A percentile compares a stretch with the other conserved stretches of the same genome.
phyloP scores from a whole-genome alignment of 2,888 invertebrate genomes.

The Parascotia fuliginaria region DNA sequence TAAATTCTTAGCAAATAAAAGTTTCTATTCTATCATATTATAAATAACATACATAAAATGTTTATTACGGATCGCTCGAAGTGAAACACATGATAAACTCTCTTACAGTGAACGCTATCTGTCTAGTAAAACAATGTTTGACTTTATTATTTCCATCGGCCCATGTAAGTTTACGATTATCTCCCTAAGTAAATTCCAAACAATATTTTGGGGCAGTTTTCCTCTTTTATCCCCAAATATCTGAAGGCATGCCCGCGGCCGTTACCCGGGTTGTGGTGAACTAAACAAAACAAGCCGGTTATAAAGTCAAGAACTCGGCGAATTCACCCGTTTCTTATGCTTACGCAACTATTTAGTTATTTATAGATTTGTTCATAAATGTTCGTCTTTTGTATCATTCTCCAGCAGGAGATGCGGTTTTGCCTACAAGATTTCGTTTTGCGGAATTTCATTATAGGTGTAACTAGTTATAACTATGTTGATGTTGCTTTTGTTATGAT shows the following conservation, averaged over 20 bases:
- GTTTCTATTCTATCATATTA: no score
- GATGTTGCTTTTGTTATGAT: background rate
- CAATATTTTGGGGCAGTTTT: slow-evolving; percentile 33
- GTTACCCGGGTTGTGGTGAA: slow-evolving; percentile 30
- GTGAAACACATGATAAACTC: no score
- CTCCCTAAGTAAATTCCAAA: slow-evolving; percentile 14
- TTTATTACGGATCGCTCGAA: no score
- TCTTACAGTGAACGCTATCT: background rate
- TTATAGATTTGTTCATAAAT: slow-evolving; percentile 41
- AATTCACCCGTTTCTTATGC: slow-evolving; percentile 43
- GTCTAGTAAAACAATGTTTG: background rate
- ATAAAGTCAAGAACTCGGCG: slow-evolving; percentile 44
- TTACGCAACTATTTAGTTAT: slow-evolving; percentile 51
- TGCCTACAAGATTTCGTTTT: slow-evolving; percentile 22
- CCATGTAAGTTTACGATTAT: background rate
- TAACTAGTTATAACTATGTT: slow-evolving; percentile 1
- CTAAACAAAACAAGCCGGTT: slow-evolving; percentile 47
- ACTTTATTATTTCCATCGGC: background rate
- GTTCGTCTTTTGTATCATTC: slow-evolving; percentile 17
- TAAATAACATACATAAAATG: no score
- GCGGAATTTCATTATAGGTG: slow-evolving; percentile 25
- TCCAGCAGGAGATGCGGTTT: slow-evolving; percentile 10
- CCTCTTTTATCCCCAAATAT: slow-evolving; percentile 34
- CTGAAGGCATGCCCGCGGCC: slow-evolving; percentile 37
- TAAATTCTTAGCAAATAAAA: no score